Evolutionary conservation across 2,113 vertebrate genomes (phyloP).

Genomic region (Hepsetus odoe): DNA sequence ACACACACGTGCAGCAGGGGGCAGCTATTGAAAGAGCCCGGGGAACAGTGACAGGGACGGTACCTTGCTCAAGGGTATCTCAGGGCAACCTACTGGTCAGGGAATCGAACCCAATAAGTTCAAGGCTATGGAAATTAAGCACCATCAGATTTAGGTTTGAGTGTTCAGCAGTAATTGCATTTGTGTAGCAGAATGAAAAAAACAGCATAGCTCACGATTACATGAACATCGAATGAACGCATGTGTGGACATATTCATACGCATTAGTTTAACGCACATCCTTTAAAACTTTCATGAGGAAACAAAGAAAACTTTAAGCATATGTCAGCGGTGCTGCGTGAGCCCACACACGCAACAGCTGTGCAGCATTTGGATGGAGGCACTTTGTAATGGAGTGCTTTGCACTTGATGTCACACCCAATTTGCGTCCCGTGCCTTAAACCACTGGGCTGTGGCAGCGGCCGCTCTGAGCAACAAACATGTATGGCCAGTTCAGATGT

Average conservation of each 20-base stretch:
- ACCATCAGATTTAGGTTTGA: too few species aligned
- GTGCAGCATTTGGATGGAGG: constrained; percentile 63
- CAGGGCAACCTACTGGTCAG: too few species aligned
- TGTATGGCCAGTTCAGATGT: constrained; percentile 70
- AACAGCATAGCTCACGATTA: too few species aligned
- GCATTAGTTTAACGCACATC: background rate
- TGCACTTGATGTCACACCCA: constrained; percentile 80
- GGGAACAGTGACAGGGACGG: too few species aligned
- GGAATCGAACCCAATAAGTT: too few species aligned
- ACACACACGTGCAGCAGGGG: too few species aligned
- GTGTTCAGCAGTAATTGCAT: too few species aligned
- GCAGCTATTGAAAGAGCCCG: too few species aligned
- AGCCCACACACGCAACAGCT: constrained; percentile 19
- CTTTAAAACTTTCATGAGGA: background rate
- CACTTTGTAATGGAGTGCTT: constrained; percentile 78
- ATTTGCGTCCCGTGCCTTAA: constrained; percentile 75
- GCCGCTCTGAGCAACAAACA: constrained; percentile 70
- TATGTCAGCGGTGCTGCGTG: constrained; percentile 7
- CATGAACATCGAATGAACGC: background rate
- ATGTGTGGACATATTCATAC: background rate
- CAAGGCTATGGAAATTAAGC: too few species aligned
- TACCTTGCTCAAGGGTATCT: too few species aligned
- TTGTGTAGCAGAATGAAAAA: too few species aligned
- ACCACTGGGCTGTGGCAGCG: constrained; percentile 79
- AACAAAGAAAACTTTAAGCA: background rate